Percentiles rank a stretch among this genome's conserved stretches.
Evolutionary conservation across 2,797 vertebrate genomes (phyloP).

Genomic region (Ptychadena robeensis): DNA sequence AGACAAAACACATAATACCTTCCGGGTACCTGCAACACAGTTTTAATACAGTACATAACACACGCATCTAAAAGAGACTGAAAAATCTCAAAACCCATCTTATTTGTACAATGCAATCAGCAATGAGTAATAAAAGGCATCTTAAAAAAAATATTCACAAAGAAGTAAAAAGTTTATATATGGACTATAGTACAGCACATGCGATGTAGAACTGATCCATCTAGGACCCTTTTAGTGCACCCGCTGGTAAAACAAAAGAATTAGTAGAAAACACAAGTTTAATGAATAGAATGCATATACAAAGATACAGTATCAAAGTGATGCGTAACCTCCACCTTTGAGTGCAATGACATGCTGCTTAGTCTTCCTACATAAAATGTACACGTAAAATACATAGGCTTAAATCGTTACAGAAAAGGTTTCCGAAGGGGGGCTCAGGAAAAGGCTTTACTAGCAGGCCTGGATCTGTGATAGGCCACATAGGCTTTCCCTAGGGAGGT

Average conservation of each 20-base stretch:
- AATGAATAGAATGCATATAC: conserved; percentile 65
- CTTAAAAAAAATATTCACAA: conserved; percentile 58
- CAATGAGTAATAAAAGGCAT: conserved; percentile 60
- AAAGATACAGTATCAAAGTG: conserved; percentile 74
- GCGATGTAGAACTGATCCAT: conserved; percentile 66
- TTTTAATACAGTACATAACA: conserved; percentile 69
- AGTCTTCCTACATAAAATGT: conserved; percentile 58
- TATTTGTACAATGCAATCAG: conserved; percentile 65
- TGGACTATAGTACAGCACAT: conserved; percentile 53
- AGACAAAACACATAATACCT: conserved; percentile 75
- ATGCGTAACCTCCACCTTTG: conserved; percentile 68
- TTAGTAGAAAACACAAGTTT: conserved; percentile 47
- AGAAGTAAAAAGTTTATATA: conserved; percentile 60
- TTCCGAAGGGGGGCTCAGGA: neutral
- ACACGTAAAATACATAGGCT: conserved; percentile 38
- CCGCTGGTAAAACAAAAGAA: conserved; percentile 65
- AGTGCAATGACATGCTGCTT: conserved; percentile 72
- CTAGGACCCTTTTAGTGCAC: conserved; percentile 63
- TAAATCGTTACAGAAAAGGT: conserved; percentile 49
- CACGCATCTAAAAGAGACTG: conserved; percentile 69
- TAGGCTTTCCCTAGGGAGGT: neutral
- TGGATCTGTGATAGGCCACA: neutral
- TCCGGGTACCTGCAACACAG: conserved; percentile 72
- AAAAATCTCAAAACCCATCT: conserved; percentile 52
- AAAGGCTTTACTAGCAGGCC: neutral